Percentiles rank a stretch among this genome's conserved stretches.
Conservation (phyloP, 2,888 invertebrate genomes). For the Phasia obesa region DNA sequence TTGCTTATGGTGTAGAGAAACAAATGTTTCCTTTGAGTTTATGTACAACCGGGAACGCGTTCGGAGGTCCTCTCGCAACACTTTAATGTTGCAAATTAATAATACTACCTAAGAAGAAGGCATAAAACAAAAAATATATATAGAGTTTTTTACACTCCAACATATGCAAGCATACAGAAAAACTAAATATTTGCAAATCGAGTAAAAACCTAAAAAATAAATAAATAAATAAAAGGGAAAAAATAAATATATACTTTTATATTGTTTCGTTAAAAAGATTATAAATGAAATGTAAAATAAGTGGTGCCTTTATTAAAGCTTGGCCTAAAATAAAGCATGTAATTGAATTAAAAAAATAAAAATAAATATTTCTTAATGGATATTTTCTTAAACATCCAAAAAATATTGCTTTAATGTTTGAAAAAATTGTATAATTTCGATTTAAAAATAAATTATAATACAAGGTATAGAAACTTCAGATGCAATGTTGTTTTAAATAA, state of each 20-base stretch:
- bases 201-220: not conserved
- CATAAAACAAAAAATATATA: slow-evolving; percentile 37
- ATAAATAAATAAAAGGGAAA: not conserved
- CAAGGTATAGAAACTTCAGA: slow-evolving; percentile 22
- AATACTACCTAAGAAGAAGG: slow-evolving; percentile 41
- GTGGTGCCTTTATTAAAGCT: slow-evolving; percentile 65
- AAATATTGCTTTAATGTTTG: not conserved
- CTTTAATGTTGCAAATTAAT: slow-evolving; percentile 60
- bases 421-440: slow-evolving; percentile 11
- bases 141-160: slow-evolving; percentile 52
- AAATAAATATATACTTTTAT: slow-evolving; percentile 1
- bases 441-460: slow-evolving; percentile 28
- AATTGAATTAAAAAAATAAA: slow-evolving; percentile 5
- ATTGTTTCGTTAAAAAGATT: slow-evolving; percentile 21
- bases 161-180: slow-evolving; percentile 62
- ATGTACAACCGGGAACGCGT: slow-evolving; percentile 76
- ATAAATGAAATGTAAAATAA: slow-evolving; percentile 44
- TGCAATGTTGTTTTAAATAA: slow-evolving; percentile 48
- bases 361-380: not conserved
- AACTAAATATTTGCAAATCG: slow-evolving; percentile 24
- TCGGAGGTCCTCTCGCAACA: slow-evolving; percentile 73
- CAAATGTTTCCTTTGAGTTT: slow-evolving; percentile 74
- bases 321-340: slow-evolving; percentile 43
- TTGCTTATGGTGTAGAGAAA: slow-evolving; percentile 60
- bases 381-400: not conserved